Conservation (phyloP, 2,888 invertebrate species). For the Tenthredo distinguenda region DNA sequence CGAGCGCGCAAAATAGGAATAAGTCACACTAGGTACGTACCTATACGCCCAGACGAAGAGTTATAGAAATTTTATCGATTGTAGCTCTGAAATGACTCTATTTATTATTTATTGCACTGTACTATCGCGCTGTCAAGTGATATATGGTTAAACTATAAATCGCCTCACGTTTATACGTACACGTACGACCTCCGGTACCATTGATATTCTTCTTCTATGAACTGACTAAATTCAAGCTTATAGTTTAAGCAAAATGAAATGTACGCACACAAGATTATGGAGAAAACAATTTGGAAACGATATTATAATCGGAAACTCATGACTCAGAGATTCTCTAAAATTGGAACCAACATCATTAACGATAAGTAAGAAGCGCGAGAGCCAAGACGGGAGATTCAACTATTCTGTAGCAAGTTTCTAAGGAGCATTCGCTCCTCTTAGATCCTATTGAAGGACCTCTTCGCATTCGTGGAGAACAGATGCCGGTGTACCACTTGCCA, state of each 20-base stretch:
- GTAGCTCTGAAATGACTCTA: conserved; percentile 25
- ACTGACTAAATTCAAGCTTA: background rate
- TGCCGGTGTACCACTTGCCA: conserved; percentile 67
- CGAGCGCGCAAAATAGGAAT: background rate
- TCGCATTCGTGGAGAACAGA: conserved; percentile 57
- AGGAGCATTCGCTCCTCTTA: conserved; percentile 36
- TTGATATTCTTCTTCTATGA: background rate
- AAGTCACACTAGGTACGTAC: background rate
- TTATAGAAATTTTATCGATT: conserved; percentile 36
- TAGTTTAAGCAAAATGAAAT: background rate
- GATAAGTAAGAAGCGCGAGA: conserved; percentile 58
- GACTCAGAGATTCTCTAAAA: background rate
- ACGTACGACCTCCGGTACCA: background rate
- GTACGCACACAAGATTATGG: background rate
- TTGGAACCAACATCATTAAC: conserved; percentile 63
- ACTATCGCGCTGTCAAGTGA: background rate
- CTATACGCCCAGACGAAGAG: background rate
- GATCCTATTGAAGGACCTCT: conserved; percentile 57
- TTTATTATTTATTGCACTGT: conserved; percentile 36
- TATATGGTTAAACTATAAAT: conserved; percentile 10
- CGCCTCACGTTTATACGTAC: background rate
- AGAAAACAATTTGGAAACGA: too few species aligned
- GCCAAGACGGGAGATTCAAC: background rate
- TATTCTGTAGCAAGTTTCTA: conserved; percentile 30
- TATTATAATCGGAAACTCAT: background rate